phyloP scores from a whole-genome alignment of 2,113 vertebrate genomes.

The Brachyhypopomus gauderio region DNA sequence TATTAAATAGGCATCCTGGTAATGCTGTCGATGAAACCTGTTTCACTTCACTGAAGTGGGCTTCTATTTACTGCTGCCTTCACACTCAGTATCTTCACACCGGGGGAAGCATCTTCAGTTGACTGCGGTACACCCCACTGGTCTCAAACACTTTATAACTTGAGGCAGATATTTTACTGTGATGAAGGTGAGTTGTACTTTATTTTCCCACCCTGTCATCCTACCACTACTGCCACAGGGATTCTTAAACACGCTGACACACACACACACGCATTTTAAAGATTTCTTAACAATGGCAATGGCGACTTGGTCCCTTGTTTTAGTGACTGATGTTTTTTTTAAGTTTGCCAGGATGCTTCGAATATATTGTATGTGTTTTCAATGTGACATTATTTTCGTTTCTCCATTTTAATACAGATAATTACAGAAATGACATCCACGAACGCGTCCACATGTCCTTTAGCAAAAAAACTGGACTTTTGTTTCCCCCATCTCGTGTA shows the following conservation, averaged over 20 bases:
- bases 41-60: no score
- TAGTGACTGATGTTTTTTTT: not conserved
- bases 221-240: not conserved
- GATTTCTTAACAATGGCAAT: not conserved
- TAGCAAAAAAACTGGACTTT: constrained; percentile 75
- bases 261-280: not conserved
- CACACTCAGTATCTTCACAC: no score
- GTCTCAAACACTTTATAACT: not conserved
- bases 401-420: constrained; percentile 56
- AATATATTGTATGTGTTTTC: not conserved
- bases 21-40: no score
- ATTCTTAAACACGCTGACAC: no score
- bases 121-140: no score
- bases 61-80: no score
- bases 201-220: not conserved
- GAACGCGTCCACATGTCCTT: constrained; percentile 51
- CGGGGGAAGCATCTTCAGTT: no score
- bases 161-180: not conserved
- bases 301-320: not conserved
- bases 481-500: constrained; percentile 72
- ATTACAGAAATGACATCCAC: constrained; percentile 67
- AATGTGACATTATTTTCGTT: not conserved
- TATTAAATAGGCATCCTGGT: not conserved
- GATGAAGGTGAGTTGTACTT: constrained; percentile 26
- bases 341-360: not conserved